Percentiles rank a stretch among this genome's conserved stretches.
Conservation (phyloP, 2,888 invertebrate genomes). For the Drosophila helvetica region DNA sequence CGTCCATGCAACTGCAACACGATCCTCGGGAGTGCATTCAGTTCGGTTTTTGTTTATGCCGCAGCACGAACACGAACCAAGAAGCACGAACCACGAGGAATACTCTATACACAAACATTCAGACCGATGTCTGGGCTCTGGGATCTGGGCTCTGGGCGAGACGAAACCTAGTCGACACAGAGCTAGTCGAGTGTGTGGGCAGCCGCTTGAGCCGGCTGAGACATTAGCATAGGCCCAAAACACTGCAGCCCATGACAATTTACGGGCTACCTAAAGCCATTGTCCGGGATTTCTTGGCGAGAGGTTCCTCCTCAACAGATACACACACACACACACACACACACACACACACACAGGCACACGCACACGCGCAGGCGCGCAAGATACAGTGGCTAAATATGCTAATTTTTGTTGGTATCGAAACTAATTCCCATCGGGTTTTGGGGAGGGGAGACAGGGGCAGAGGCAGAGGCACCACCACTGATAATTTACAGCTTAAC, state of each 20-base stretch:
- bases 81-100: conserved; percentile 40
- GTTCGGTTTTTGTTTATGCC: conserved; percentile 69
- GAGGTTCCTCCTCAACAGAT: neutral
- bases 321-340: neutral
- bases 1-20: conserved; percentile 48
- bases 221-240: conserved; percentile 47
- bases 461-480: conserved; percentile 11
- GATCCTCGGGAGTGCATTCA: conserved; percentile 33
- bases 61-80: conserved; percentile 62
- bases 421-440: conserved; percentile 33
- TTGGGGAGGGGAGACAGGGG: no score
- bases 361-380: neutral
- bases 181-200: conserved; percentile 46
- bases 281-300: conserved; percentile 45
- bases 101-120: conserved; percentile 25
- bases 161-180: conserved; percentile 8
- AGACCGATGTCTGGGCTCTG: neutral
- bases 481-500: conserved; percentile 65
- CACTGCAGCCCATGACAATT: conserved; percentile 55
- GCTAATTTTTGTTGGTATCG: conserved; percentile 65
- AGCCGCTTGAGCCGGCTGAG: conserved; percentile 26
- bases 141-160: neutral
- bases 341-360: neutral
- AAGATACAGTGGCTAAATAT: conserved; percentile 66
- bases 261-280: conserved; percentile 54